Conservation (phyloP, 2,113 vertebrate species). For the Lates calcarifer region DNA sequence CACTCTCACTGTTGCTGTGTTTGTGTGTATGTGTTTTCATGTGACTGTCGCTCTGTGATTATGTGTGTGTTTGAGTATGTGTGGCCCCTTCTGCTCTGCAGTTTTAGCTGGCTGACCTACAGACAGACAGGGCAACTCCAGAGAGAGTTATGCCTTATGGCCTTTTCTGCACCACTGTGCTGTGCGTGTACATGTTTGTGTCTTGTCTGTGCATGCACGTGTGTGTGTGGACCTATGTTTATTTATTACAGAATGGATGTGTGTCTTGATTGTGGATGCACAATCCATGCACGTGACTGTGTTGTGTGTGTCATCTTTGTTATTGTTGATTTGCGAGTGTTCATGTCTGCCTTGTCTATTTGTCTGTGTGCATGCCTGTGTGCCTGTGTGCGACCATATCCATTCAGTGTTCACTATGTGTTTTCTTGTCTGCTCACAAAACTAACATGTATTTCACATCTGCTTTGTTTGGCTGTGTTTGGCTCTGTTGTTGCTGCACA, state of each 20-base stretch:
- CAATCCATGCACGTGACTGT: conserved; percentile 12
- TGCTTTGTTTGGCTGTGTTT: conserved; percentile 1
- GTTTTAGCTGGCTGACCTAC: conserved; percentile 61
- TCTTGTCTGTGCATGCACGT: background rate
- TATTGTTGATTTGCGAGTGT: background rate
- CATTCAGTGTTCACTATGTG: background rate
- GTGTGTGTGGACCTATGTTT: background rate
- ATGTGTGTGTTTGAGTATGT: conserved; percentile 20
- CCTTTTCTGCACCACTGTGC: conserved; percentile 42
- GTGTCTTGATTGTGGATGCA: background rate
- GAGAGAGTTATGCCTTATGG: conserved; percentile 61
- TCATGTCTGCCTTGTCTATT: background rate
- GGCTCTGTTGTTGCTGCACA: background rate
- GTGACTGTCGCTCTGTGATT: too few species aligned
- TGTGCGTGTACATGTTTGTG: background rate
- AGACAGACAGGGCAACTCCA: conserved; percentile 49
- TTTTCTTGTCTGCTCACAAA: conserved; percentile 10
- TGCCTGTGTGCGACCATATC: background rate
- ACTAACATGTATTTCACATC: background rate
- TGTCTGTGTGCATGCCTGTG: background rate
- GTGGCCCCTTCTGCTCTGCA: conserved; percentile 67
- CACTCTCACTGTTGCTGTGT: background rate
- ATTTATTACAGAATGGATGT: background rate
- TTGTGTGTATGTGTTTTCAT: background rate
- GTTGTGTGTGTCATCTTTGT: conserved; percentile 28